A percentile compares a stretch with the other conserved stretches of the same genome.
phyloP scores from a whole-genome alignment of 1,140 invertebrate species.

The Plectrocnemia conspersa region DNA sequence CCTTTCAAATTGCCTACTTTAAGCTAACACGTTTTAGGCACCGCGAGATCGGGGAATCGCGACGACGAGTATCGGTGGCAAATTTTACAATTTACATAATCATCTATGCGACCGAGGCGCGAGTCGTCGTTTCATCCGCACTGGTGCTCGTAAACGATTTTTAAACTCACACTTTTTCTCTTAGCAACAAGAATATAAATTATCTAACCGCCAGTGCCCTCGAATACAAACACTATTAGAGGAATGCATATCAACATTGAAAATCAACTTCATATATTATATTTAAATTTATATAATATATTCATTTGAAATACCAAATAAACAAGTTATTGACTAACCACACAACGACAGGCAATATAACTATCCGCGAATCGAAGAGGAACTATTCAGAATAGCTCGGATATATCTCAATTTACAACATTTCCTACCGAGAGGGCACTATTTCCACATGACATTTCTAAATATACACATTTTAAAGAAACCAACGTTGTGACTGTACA shows the following conservation, averaged over 20 bases:
- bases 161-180: slow-evolving; percentile 28
- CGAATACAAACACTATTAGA: slow-evolving; percentile 6
- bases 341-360: slow-evolving; percentile 17
- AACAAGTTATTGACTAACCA: no score
- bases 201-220: slow-evolving; percentile 31
- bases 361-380: slow-evolving; percentile 8
- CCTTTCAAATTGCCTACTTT: slow-evolving; percentile 34
- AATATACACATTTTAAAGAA: slow-evolving; percentile 26
- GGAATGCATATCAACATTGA: slow-evolving; percentile 17
- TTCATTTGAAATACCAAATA: no score
- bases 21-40: slow-evolving; percentile 33
- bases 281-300: not conserved
- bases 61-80: not conserved
- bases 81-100: slow-evolving; percentile 15
- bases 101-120: not conserved
- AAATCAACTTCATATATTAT: slow-evolving; percentile 5
- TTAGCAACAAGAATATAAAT: slow-evolving; percentile 33
- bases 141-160: slow-evolving; percentile 13
- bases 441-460: slow-evolving; percentile 30
- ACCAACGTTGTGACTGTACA: slow-evolving; percentile 32
- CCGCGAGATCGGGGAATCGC: slow-evolving; percentile 21
- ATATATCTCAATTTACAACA: slow-evolving; percentile 11
- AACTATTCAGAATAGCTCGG: slow-evolving; percentile 18
- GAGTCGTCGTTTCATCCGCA: slow-evolving; percentile 2
- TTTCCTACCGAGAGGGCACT: slow-evolving; percentile 30